These are phyloP conservation scores for Babylonia areolata DNA, from an alignment of 1,140 invertebrate genomes.

Conservation along the genomic window DNA sequence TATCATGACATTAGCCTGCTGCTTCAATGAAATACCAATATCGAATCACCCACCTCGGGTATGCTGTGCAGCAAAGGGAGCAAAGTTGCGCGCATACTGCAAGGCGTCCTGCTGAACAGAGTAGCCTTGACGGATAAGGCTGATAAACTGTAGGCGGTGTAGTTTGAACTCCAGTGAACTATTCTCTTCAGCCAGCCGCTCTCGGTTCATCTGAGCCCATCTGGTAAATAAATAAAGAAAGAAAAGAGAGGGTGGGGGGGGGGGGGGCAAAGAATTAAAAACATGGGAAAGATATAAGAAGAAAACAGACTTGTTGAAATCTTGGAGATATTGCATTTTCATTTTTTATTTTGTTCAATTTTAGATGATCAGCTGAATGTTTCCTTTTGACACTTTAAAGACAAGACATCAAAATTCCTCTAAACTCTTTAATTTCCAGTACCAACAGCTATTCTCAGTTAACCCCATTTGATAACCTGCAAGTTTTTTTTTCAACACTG, in stretches of 20 bases:
- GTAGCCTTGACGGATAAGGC: constrained; percentile 83
- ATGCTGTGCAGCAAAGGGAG: constrained; percentile 87
- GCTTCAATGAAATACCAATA: no score
- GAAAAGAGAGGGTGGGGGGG: no score
- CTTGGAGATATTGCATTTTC: not conserved
- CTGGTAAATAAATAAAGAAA: constrained; percentile 72
- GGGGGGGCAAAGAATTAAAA: not conserved
- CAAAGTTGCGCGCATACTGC: constrained; percentile 90
- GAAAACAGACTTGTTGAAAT: not conserved
- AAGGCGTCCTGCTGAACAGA: constrained; percentile 86
- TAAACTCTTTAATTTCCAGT: no score
- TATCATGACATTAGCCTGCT: no score
- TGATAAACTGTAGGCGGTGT: constrained; percentile 85
- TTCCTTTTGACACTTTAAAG: no score
- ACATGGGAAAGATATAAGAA: not conserved
- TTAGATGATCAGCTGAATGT: no score
- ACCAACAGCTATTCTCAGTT: no score
- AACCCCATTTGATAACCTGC: no score
- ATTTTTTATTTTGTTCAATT: not conserved
- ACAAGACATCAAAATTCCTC: no score
- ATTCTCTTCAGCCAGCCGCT: constrained; percentile 72
- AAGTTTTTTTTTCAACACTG: no score
- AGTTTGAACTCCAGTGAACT: constrained; percentile 92
- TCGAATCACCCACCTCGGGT: constrained; percentile 87
- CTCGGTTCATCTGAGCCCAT: constrained; percentile 75